These are phyloP conservation scores for Leucoraja erinaceus DNA, from an alignment of 2,113 vertebrate species.

Conservation along the genomic window DNA sequence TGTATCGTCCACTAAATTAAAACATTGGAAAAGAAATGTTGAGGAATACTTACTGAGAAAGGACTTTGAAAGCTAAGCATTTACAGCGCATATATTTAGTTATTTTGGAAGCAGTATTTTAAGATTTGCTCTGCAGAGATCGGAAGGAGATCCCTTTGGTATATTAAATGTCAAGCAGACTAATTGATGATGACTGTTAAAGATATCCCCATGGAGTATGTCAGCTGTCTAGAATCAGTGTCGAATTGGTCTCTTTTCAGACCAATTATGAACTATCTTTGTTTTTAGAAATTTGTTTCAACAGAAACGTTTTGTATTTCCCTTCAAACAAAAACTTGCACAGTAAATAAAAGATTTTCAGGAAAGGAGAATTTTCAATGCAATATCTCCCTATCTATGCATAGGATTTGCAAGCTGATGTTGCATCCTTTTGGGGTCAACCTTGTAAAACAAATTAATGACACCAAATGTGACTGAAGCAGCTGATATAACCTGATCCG, in stretches of 20 bases:
- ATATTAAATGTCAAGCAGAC: not conserved
- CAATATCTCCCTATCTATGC: not conserved
- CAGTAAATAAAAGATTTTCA: not conserved
- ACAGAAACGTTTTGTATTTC: not conserved
- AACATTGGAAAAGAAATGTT: not conserved
- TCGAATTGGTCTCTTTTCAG: not conserved
- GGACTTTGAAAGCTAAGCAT: not conserved
- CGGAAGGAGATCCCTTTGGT: not conserved
- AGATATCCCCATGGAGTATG: not conserved
- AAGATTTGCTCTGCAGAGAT: not conserved
- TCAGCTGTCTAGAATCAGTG: not conserved
- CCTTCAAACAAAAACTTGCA: not conserved
- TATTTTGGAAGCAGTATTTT: constrained; percentile 9
- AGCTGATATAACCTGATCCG: not conserved
- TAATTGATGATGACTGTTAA: not conserved
- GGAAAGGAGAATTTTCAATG: not conserved
- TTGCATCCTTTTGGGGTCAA: not conserved
- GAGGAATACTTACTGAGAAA: not conserved
- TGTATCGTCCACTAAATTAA: not conserved
- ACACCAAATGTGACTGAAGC: not conserved
- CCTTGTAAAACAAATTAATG: constrained; percentile 4
- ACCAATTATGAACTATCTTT: not conserved
- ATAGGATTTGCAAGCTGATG: not conserved
- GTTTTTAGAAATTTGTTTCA: not conserved
- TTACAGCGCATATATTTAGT: not conserved